Conservation (phyloP, 2,888 invertebrate species). For the Chironomus tentans region DNA sequence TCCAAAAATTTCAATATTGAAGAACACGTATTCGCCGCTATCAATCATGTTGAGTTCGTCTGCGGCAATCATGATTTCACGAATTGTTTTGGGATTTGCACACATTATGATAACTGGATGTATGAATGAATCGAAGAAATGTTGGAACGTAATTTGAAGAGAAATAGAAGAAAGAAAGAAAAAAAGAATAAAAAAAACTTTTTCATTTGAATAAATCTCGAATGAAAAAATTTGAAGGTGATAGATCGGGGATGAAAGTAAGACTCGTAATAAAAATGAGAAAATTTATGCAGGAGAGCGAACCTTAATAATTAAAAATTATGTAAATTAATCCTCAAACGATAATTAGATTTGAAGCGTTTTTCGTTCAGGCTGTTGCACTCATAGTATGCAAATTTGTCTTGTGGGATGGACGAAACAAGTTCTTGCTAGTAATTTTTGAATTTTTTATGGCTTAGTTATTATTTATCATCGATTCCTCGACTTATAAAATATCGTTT, state of each 20-base stretch:
- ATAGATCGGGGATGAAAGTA: background rate
- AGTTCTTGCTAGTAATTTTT: too few species aligned
- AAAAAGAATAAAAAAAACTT: too few species aligned
- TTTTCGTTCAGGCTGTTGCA: background rate
- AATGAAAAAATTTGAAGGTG: background rate
- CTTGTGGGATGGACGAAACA: too few species aligned
- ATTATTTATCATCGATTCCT: too few species aligned
- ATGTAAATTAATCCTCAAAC: background rate
- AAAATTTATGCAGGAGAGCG: too few species aligned
- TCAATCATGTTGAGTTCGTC: constrained; percentile 91
- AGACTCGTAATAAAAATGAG: too few species aligned
- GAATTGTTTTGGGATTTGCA: constrained; percentile 76
- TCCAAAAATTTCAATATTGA: constrained; percentile 74
- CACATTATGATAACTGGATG: constrained; percentile 84
- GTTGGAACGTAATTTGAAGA: too few species aligned
- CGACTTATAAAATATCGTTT: too few species aligned
- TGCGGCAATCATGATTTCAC: constrained; percentile 89
- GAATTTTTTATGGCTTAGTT: too few species aligned
- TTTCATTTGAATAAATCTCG: too few species aligned
- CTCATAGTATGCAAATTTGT: background rate
- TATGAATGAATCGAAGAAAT: background rate
- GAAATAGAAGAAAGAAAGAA: too few species aligned
- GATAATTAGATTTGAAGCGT: background rate
- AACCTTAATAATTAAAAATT: background rate
- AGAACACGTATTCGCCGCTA: constrained; percentile 95